Base-by-base conservation (phyloP, 2,113 vertebrate genomes). In the Sporophila hypoxantha region DNA sequence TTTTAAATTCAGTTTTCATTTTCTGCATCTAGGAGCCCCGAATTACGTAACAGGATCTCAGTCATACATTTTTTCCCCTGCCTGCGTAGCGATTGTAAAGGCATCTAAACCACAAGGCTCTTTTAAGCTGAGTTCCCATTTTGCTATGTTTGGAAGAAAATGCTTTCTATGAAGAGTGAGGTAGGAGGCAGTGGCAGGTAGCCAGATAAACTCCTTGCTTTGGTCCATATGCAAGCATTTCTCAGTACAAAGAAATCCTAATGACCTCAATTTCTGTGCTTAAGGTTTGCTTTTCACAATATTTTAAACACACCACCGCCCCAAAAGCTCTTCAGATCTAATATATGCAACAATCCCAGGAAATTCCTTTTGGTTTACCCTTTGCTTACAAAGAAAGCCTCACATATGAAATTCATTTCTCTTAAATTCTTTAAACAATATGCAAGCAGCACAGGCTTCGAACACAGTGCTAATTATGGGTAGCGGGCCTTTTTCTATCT, bases 321-420 rank as follows among this genome's bases (percentile, higher is more conserved):
- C 71, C 59, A 73, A 93, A 90, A 53, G 32, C 69, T 89, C 84
- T 83, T 94, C 88, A 92, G 66, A 93, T 87, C 87, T 67, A 78
- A 93, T 68, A 81, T 32, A 75, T 34, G 57, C 86, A 96, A 92
- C 92, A 93, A 95, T 82, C 84, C 93, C 93, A 93, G 93, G 94
- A 94, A 95, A 95, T 93, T 89, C 92, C 88, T 93, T 94, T 89
- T 75, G 91, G 85, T 91, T 95, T 93, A 90, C 86, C 86, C 82
- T 85, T 76, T 60, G 84, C 79, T 95, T 91, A 76, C 62, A 95
- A 89, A 86, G 80, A 78, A 87, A 84, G 66, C 49, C 60, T 76
- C 67, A 76, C 93, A 93, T 71, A 93, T 82, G 90, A 91, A 87
- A 92, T 84, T 74, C 0, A 91, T 91, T 94, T 93, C 68, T 92